A percentile compares a stretch with the other conserved stretches of the same genome.
phyloP scores from a whole-genome alignment of 1,140 invertebrate genomes.

The Hestina assimilis region DNA sequence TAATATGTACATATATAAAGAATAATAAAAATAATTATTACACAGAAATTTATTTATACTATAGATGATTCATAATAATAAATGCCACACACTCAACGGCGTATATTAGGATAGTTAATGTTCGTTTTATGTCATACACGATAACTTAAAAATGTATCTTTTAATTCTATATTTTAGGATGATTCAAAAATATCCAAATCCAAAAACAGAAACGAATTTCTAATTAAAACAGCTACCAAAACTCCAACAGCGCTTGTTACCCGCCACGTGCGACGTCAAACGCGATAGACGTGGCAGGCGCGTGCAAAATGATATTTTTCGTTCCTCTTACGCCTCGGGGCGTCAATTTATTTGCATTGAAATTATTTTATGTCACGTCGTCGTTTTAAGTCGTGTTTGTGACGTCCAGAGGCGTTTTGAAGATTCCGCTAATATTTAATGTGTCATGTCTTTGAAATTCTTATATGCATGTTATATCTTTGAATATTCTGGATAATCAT shows the following conservation, averaged over 20 bases:
- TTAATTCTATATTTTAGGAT: neutral
- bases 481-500: no score
- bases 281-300: slow-evolving; percentile 51
- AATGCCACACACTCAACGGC: no score
- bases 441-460: neutral
- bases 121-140: no score
- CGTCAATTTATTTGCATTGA: slow-evolving; percentile 53
- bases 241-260: slow-evolving; percentile 8
- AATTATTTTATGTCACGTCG: slow-evolving; percentile 44
- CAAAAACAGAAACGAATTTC: neutral
- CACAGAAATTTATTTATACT: no score
- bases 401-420: slow-evolving; percentile 3
- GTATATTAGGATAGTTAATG: no score
- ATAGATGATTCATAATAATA: no score
- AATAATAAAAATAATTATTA: no score
- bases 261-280: slow-evolving; percentile 40
- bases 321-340: slow-evolving; percentile 34
- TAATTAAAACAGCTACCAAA: slow-evolving; percentile 1
- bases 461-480: no score
- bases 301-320: slow-evolving; percentile 43
- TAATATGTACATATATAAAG: no score
- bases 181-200: no score
- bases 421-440: neutral
- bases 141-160: neutral
- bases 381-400: slow-evolving; percentile 15